Percentiles rank a stretch among this genome's conserved stretches.
phyloP scores from a whole-genome alignment of 2,797 vertebrate genomes.

The Falco cherrug region DNA sequence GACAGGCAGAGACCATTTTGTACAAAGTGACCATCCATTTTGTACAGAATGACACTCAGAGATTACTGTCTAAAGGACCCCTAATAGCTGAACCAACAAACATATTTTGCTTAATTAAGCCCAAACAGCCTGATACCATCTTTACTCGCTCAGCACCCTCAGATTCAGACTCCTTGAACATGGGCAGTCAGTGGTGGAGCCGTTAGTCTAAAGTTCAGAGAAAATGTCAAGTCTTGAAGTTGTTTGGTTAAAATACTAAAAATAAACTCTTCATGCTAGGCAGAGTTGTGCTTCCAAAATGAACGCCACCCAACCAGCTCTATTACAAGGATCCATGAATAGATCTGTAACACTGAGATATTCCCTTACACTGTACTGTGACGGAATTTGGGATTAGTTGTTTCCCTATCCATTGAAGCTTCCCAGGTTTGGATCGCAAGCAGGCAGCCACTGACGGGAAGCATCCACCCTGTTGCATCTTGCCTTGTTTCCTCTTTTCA shows the following conservation, averaged over 20 bases:
- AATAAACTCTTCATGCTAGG: not conserved
- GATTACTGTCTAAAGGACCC: not conserved
- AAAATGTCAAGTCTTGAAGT: not conserved
- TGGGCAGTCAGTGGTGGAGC: fast-evolving
- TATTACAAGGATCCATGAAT: not conserved
- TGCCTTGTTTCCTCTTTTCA: not conserved
- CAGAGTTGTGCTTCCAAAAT: not conserved
- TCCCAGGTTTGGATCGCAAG: not conserved
- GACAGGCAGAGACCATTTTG: not conserved
- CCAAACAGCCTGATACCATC: not conserved
- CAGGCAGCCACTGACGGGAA: not conserved
- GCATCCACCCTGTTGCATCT: not conserved
- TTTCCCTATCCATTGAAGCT: not conserved
- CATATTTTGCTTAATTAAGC: not conserved
- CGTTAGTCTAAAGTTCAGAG: not conserved
- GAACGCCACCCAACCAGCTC: not conserved
- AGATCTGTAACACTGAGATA: not conserved
- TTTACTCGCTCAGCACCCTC: not conserved
- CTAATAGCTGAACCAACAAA: not conserved
- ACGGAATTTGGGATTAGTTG: not conserved
- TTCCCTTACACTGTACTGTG: not conserved
- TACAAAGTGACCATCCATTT: not conserved
- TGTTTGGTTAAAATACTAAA: not conserved
- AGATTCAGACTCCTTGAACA: not conserved
- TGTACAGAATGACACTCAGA: not conserved